A percentile compares a stretch with the other conserved stretches of the same genome.
phyloP scores from a whole-genome alignment of 2,797 vertebrate genomes.

The Galaxias olidus region DNA sequence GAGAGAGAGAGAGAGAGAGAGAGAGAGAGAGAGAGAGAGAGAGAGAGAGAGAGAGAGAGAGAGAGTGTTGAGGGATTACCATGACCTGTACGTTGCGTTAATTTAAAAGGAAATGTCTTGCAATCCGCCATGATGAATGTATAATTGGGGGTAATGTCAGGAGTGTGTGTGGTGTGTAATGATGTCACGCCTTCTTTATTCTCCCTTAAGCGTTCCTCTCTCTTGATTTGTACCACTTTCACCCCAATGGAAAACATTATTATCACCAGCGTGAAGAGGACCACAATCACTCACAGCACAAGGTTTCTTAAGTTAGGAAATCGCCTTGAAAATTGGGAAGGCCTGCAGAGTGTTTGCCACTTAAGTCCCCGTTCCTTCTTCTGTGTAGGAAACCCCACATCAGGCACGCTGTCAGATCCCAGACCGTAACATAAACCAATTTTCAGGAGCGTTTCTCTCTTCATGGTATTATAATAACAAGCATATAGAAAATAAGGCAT shows the following conservation, averaged over 20 bases:
- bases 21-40: not conserved
- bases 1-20: not conserved
- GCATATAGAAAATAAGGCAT: slow-evolving; percentile 47
- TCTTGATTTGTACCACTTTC: slow-evolving; percentile 70
- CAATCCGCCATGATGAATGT: slow-evolving; percentile 53
- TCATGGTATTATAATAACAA: slow-evolving; percentile 67
- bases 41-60: not conserved
- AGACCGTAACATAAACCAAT: slow-evolving; percentile 79
- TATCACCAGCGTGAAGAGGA: slow-evolving; percentile 77
- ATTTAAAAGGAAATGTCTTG: slow-evolving; percentile 56
- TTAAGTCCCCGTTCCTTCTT: slow-evolving; percentile 56
- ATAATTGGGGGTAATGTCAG: slow-evolving; percentile 59
- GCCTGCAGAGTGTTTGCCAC: slow-evolving; percentile 77
- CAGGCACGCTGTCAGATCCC: slow-evolving; percentile 63
- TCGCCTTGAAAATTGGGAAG: slow-evolving; percentile 79
- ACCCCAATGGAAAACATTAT: slow-evolving; percentile 78
- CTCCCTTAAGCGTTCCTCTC: slow-evolving; percentile 64
- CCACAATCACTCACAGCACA: slow-evolving; percentile 75
- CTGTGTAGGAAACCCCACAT: slow-evolving; percentile 58
- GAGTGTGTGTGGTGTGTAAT: slow-evolving; percentile 60
- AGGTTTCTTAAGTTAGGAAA: slow-evolving; percentile 79
- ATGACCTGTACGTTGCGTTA: slow-evolving; percentile 40
- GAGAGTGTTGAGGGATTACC: slow-evolving; percentile 18
- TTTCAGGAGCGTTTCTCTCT: slow-evolving; percentile 67
- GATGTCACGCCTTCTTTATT: slow-evolving; percentile 39